Evolutionary conservation across 1,140 invertebrate species (phyloP).

Genomic region (Trissolcus basalis): DNA sequence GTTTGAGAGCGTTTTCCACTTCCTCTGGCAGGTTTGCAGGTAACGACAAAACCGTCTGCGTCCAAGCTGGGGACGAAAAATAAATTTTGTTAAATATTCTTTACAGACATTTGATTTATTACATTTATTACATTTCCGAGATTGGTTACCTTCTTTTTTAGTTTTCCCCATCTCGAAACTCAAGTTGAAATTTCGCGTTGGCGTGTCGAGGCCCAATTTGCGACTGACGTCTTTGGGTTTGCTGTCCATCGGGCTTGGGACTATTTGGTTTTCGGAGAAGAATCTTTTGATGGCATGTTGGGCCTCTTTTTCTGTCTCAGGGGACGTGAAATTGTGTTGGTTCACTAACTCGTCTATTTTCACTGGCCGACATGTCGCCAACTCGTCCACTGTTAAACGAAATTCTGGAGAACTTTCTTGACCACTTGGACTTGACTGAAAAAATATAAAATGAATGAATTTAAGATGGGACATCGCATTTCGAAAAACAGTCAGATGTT

Average conservation of each 20-base stretch:
- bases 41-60: slow-evolving; percentile 79
- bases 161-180: slow-evolving; percentile 6
- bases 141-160: not conserved
- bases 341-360: slow-evolving; percentile 77
- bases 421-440: not conserved
- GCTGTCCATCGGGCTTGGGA: slow-evolving; percentile 75
- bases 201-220: slow-evolving; percentile 47
- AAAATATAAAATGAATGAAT: not conserved
- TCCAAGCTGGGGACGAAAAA: slow-evolving; percentile 72
- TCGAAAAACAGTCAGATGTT: no score
- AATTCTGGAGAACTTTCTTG: slow-evolving; percentile 70
- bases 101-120: not conserved
- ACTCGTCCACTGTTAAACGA: slow-evolving; percentile 77
- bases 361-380: slow-evolving; percentile 76
- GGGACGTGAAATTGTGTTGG: slow-evolving; percentile 73
- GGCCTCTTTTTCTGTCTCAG: slow-evolving; percentile 75
- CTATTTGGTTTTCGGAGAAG: slow-evolving; percentile 76
- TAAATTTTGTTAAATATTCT: slow-evolving; percentile 5
- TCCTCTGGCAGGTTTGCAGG: slow-evolving; percentile 78
- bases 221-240: slow-evolving; percentile 40
- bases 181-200: slow-evolving; percentile 27
- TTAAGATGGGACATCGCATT: no score
- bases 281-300: slow-evolving; percentile 77
- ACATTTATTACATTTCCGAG: not conserved
- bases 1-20: slow-evolving; percentile 78